Base-by-base conservation (phyloP, 2,888 invertebrate species). In the Chelonus formosanus region DNA sequence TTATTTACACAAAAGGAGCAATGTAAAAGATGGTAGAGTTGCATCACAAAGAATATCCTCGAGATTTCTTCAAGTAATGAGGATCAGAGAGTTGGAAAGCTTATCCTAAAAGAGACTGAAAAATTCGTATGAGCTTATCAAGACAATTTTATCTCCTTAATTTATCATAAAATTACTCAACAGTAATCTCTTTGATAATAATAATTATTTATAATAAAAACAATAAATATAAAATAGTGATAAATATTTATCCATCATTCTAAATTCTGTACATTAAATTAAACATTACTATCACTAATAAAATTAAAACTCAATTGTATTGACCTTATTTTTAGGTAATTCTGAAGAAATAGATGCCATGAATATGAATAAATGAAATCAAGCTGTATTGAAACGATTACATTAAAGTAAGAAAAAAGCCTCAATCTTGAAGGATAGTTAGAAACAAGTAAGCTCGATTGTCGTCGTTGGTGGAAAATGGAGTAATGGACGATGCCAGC, bases 401-500 rank as follows among this genome's bases (percentile, higher is more conserved):
- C 5, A 59, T 59, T 10, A 50, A 57, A 45, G 8, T 43, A 44
- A 45, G 32, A 56, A 50, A 40, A 53, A 53, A 52, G 36, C 58
- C 54, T 6, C 20, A 45, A 44, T 5, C 57, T 52, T 32, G 35
- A 20, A 59, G 47, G 31, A 8, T 31, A 52, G 6, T 8, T 40
- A 40, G 20, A 20, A 4, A 44, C 31, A 34, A 31, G 43, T 43
- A 43, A 53, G 10, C 32, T 53, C 53, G 53, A 56, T 61, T 40
- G 54, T 68, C 55, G 60, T 48, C 36, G 48, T 52, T 58, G 55
- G 55, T 58, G 44, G 63, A 63, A 65, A 63, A 68, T 34, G 10
- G 47, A 58, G 47, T 54, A 55, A 76, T 72, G 73, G 75, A 74
- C 70, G 76, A 74, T 73, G 76, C 73, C 73, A 70, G 68, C 70